Conservation (phyloP, 2,888 invertebrate genomes). For the Phania funesta region DNA sequence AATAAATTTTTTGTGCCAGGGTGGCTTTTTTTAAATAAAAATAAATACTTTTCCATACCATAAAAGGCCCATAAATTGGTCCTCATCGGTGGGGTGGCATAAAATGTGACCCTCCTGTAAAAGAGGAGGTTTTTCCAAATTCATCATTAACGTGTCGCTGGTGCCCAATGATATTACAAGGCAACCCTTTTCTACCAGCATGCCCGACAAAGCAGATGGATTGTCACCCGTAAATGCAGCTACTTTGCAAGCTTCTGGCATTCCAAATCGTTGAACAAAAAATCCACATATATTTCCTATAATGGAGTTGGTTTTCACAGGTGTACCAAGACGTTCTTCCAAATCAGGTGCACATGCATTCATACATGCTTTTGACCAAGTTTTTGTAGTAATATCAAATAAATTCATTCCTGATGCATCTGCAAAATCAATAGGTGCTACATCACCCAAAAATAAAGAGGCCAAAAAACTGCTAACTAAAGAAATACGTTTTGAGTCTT, state of each 20-base stretch:
- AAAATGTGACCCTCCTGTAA: slow-evolving; percentile 91
- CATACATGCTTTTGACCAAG: slow-evolving; percentile 88
- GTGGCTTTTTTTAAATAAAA: no score
- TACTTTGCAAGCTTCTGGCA: slow-evolving; percentile 89
- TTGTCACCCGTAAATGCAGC: slow-evolving; percentile 98
- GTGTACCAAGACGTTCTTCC: slow-evolving; percentile 86
- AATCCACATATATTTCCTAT: slow-evolving; percentile 89
- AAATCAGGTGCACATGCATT: slow-evolving; percentile 89
- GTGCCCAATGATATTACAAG: slow-evolving; percentile 95
- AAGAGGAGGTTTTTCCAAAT: slow-evolving; percentile 85
- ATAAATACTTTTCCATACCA: no score
- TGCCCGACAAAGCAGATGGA: slow-evolving; percentile 92
- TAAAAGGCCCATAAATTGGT: slow-evolving; percentile 92
- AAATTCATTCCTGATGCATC: slow-evolving; percentile 99
- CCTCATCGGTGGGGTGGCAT: slow-evolving; percentile 89
- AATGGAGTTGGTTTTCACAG: slow-evolving; percentile 86
- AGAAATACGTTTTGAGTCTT: slow-evolving; percentile 92
- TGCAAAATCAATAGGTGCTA: slow-evolving; percentile 94
- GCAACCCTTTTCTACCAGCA: slow-evolving; percentile 90
- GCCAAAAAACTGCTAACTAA: slow-evolving; percentile 96
- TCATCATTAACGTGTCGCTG: slow-evolving; percentile 94
- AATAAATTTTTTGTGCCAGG: no score
- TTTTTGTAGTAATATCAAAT: slow-evolving; percentile 88
- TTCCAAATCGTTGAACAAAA: slow-evolving; percentile 92
- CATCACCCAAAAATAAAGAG: slow-evolving; percentile 91